Base-by-base conservation (phyloP, 2,797 vertebrate genomes). In the Cyclura pinguis region DNA sequence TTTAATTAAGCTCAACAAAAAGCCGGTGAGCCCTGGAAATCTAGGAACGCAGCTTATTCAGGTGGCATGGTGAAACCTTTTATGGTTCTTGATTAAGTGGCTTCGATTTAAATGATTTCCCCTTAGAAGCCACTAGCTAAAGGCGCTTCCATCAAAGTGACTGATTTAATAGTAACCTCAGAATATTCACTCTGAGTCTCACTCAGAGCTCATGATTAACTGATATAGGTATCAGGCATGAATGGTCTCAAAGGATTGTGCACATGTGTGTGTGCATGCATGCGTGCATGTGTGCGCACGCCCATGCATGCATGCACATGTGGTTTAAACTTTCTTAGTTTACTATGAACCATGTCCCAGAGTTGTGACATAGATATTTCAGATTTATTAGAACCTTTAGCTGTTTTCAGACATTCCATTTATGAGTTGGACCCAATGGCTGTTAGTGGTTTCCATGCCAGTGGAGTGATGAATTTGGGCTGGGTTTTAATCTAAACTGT, bases 131-230 rank as follows among this genome's bases (percentile, higher is more conserved):
- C 20, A 90, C n/a, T 47, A 85, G 52, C 80, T 84, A 82, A 86
- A 91, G 83, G 35, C 32, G 1, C 80, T 95, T 95, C 92, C 73
- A 64, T 55, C 52, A 91, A 76, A 87, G 12, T 74, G 88, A 87
- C 24, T 87, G 84, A 94, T 93, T 91, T 80, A 93, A 6, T 59
- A 38, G 27, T 55, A 90, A 18, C 67, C 67, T 87, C 35, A 85
- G 42, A 93, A 88, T 85, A 69, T 55, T 50, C 91, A 86, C 50
- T 94, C 76, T 52, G 93, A 87, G 18, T 20, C 3, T 74, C 18
- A 89, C 29, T 91, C 89, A 85, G 78, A 92, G 74, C 50, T 95
- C 67, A 80, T 55, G n/a, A 86, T 91, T 93, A 94, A 80, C 64
- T 93, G 74, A 88, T 88, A 69, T 80, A 82, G 35, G n/a, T 86